A percentile compares a stretch with the other conserved stretches of the same genome.
phyloP scores from a whole-genome alignment of 1,140 invertebrate species.

The Neomicropteryx cornuta region DNA sequence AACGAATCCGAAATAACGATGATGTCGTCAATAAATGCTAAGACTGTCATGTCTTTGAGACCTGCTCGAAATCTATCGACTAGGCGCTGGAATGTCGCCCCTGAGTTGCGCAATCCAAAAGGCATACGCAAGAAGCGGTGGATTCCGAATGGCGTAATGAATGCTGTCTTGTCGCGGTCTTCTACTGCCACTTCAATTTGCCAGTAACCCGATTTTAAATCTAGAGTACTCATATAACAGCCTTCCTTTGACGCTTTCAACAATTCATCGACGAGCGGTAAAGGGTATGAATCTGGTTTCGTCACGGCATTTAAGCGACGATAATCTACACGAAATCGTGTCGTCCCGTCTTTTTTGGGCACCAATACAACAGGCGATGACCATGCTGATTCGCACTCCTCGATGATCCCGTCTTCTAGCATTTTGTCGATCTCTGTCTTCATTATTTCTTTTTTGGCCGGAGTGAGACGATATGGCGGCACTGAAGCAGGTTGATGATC shows the following conservation, averaged over 20 bases:
- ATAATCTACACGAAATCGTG: conserved; percentile 24
- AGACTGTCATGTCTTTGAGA: conserved; percentile 13
- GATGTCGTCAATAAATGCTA: conserved; percentile 31
- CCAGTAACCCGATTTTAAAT: conserved; percentile 18
- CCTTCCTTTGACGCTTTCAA: conserved; percentile 10
- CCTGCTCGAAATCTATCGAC: conserved; percentile 19
- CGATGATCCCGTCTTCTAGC: conserved; percentile 18
- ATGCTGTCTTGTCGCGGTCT: conserved; percentile 35
- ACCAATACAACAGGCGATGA: conserved; percentile 24
- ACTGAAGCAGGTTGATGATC: conserved; percentile 14
- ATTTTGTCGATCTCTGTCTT: conserved; percentile 11
- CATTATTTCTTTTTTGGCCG: conserved; percentile 10
- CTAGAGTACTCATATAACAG: background rate
- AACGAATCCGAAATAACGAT: conserved; percentile 22
- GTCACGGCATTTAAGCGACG: conserved; percentile 25
- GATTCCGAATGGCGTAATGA: conserved; percentile 22
- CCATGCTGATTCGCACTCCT: conserved; percentile 28
- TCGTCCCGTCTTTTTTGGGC: conserved; percentile 15
- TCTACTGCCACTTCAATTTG: conserved; percentile 15
- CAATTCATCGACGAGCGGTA: conserved; percentile 29
- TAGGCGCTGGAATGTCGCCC: conserved; percentile 29
- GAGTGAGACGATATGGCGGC: conserved; percentile 17
- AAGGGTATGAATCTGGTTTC: conserved; percentile 21
- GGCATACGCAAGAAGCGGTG: conserved; percentile 25
- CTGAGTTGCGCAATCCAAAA: conserved; percentile 25